Evolutionary conservation across 2,888 invertebrate species (phyloP).

Genomic region (Drosophila flavopinicola): DNA sequence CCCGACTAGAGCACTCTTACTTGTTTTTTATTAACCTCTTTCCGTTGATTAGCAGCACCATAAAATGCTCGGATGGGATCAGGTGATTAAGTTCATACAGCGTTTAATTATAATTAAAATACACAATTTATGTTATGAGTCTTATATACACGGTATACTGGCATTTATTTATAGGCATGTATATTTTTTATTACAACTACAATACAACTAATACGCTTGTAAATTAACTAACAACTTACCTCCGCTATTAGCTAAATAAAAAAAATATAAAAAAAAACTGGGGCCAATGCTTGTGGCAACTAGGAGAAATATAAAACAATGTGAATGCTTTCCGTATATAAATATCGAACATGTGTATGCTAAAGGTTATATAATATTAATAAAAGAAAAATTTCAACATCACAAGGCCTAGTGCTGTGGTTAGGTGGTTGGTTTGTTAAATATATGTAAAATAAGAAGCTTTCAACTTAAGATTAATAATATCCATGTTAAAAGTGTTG

Average conservation of each 20-base stretch:
- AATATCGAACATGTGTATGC: constrained; percentile 39
- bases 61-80: no score
- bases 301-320: constrained; percentile 15
- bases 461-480: constrained; percentile 33
- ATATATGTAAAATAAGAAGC: constrained; percentile 1
- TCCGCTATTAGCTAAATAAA: constrained; percentile 21
- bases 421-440: constrained; percentile 11
- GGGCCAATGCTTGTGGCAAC: constrained; percentile 1
- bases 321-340: constrained; percentile 45
- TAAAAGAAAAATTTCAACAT: constrained; percentile 35
- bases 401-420: constrained; percentile 28
- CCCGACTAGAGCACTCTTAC: no score
- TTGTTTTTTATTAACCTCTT: no score
- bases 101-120: background rate
- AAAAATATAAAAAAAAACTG: constrained; percentile 3
- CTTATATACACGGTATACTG: constrained; percentile 38
- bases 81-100: no score
- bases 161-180: constrained; percentile 32
- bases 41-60: no score
- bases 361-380: constrained; percentile 4
- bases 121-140: background rate
- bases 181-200: constrained; percentile 31
- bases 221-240: constrained; percentile 33
- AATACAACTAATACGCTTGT: constrained; percentile 24
- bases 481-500: constrained; percentile 26